Conservation (phyloP, 2,888 invertebrate genomes). For the Marronus borbonicus region DNA sequence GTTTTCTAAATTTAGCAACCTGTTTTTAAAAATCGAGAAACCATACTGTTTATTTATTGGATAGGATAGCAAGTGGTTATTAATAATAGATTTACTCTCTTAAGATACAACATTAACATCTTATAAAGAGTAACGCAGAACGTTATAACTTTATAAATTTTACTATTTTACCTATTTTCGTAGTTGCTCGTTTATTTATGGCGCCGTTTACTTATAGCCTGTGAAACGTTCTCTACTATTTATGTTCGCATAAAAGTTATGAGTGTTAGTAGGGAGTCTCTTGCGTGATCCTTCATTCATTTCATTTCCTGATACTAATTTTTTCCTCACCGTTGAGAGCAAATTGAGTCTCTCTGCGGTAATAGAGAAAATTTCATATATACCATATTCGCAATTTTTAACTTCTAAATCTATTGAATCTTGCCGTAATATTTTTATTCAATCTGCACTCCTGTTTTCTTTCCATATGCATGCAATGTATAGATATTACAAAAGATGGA, state of each 20-base stretch:
- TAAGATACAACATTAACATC: conserved; percentile 7
- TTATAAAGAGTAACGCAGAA: not conserved
- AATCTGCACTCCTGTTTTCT: too few species aligned
- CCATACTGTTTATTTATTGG: not conserved
- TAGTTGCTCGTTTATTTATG: conserved; percentile 1
- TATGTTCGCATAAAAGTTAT: conserved; percentile 16
- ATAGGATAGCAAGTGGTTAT: not conserved
- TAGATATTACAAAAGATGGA: too few species aligned
- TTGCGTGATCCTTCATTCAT: not conserved
- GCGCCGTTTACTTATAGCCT: not conserved
- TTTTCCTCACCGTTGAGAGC: not conserved
- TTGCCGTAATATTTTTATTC: too few species aligned
- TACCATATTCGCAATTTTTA: too few species aligned
- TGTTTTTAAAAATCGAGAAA: too few species aligned
- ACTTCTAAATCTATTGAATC: too few species aligned
- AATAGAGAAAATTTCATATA: not conserved
- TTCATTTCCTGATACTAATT: not conserved
- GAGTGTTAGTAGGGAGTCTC: not conserved
- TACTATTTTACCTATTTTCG: not conserved
- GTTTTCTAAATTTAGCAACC: too few species aligned
- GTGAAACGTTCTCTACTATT: conserved; percentile 6
- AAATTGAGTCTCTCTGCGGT: not conserved
- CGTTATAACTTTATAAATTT: conserved; percentile 9
- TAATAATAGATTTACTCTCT: not conserved
- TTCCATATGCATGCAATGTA: too few species aligned